phyloP scores from a whole-genome alignment of 2,113 vertebrate species.

The Urocynchramus pylzowi region DNA sequence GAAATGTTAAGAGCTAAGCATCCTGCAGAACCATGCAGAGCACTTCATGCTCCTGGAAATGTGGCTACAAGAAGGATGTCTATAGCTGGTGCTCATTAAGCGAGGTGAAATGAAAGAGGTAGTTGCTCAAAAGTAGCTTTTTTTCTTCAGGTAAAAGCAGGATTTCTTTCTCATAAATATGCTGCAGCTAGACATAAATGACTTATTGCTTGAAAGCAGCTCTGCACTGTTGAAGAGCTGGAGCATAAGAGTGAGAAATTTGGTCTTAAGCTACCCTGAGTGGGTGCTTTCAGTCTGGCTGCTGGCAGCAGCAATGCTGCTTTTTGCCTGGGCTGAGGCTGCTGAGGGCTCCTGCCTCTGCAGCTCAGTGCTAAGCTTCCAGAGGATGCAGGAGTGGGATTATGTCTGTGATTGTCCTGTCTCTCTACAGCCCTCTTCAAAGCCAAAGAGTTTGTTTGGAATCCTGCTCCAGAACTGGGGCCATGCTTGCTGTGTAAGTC shows the following conservation, averaged over 20 bases:
- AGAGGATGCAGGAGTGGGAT: not conserved
- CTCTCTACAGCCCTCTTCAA: not conserved
- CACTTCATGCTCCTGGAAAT: not conserved
- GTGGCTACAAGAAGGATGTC: not conserved
- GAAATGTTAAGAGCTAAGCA: not conserved
- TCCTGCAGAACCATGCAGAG: not conserved
- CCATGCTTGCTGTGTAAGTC: not conserved
- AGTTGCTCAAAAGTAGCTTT: conserved; percentile 3
- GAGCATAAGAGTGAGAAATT: not conserved
- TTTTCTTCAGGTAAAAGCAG: conserved; percentile 12
- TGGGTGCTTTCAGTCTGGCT: not conserved
- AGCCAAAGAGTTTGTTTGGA: not conserved
- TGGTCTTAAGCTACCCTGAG: not conserved
- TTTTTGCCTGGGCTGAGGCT: not conserved
- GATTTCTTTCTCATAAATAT: conserved; percentile 16
- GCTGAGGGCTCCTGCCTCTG: not conserved
- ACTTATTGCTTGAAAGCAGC: conserved; percentile 8
- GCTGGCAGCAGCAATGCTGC: not conserved
- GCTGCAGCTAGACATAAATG: not conserved
- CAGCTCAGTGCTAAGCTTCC: not conserved
- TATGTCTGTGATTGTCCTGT: not conserved
- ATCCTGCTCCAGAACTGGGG: not conserved
- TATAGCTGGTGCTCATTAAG: not conserved
- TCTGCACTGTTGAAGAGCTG: not conserved
- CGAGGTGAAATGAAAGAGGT: not conserved